These are phyloP conservation scores for Heliconius cydno DNA, from an alignment of 2,888 invertebrate species.

Conservation along the genomic window DNA sequence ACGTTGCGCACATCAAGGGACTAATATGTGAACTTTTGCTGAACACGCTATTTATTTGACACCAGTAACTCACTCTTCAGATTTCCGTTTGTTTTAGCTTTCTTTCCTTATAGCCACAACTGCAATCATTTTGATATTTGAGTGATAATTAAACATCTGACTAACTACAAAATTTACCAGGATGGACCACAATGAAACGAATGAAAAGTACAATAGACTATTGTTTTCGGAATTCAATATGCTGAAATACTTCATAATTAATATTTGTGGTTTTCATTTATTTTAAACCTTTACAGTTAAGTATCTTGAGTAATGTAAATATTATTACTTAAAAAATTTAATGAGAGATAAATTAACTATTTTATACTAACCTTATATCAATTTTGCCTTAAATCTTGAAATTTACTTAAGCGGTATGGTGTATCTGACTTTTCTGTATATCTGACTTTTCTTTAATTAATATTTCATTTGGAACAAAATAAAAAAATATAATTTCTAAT, in stretches of 20 bases:
- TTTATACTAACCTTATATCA: no score
- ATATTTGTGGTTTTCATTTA: neutral
- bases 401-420: neutral
- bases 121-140: neutral
- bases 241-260: neutral
- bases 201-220: conserved; percentile 3
- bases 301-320: neutral
- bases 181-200: neutral
- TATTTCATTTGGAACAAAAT: neutral
- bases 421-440: no score
- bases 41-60: neutral
- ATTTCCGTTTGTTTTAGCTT: neutral
- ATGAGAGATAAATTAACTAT: neutral
- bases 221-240: conserved; percentile 17
- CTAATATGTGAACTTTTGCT: conserved; percentile 27
- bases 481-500: neutral
- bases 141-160: conserved; percentile 1
- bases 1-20: conserved; percentile 69
- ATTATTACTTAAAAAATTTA: neutral
- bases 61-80: neutral
- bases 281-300: neutral
- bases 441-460: neutral
- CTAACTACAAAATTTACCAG: neutral
- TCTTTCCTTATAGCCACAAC: neutral
- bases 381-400: neutral